Conservation (phyloP, 2,113 vertebrate species). For the Orthonyx spaldingii region DNA sequence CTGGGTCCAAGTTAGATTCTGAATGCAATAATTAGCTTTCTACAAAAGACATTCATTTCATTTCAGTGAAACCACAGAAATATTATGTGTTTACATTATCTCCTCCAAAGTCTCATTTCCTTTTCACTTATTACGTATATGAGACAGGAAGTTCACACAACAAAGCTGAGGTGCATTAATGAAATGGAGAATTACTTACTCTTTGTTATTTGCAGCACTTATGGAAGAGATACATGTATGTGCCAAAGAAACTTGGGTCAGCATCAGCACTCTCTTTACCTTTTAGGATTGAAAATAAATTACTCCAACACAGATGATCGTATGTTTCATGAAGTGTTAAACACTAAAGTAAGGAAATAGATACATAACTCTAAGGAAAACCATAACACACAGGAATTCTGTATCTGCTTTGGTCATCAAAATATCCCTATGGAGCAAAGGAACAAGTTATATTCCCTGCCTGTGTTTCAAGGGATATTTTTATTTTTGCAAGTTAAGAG, state of each 20-base stretch:
- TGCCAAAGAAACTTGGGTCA: background rate
- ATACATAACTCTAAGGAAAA: background rate
- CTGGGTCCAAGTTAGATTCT: background rate
- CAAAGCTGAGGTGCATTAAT: background rate
- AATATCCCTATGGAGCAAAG: background rate
- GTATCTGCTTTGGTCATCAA: background rate
- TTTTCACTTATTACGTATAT: slow-evolving; percentile 8
- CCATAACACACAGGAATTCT: background rate
- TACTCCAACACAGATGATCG: background rate
- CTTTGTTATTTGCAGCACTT: background rate
- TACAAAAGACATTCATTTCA: slow-evolving; percentile 7
- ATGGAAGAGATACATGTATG: background rate
- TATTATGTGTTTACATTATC: background rate
- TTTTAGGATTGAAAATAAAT: background rate
- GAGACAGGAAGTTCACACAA: slow-evolving; percentile 22
- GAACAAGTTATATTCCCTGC: background rate
- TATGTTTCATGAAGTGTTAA: background rate
- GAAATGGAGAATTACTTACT: background rate
- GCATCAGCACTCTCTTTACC: background rate
- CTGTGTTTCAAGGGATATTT: background rate
- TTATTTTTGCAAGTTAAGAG: background rate
- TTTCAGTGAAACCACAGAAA: slow-evolving; percentile 43
- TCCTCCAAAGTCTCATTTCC: slow-evolving; percentile 37
- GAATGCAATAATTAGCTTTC: background rate
- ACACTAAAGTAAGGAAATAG: background rate